Conservation (phyloP, 2,797 vertebrate species). For the Pyrocephalus nanus region DNA sequence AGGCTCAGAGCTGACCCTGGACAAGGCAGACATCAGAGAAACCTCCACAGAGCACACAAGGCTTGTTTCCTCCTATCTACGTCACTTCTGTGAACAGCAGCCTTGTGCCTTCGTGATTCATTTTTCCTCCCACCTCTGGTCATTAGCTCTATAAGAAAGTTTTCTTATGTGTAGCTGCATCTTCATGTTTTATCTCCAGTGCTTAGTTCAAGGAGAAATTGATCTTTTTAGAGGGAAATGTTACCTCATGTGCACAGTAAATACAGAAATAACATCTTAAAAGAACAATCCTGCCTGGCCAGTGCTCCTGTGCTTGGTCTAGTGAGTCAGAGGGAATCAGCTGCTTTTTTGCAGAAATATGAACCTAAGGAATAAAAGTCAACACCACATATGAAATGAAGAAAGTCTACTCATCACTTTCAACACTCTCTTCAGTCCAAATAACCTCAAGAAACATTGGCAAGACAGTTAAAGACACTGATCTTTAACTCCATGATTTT, state of each 20-base stretch:
- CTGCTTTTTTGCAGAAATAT: neutral
- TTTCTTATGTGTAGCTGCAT: neutral
- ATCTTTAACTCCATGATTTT: neutral
- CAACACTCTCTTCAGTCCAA: neutral
- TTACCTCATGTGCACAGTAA: neutral
- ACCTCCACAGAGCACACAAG: neutral
- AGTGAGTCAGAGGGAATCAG: neutral
- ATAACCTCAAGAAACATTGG: neutral
- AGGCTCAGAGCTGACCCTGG: neutral
- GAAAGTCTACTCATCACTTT: neutral
- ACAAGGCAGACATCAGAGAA: neutral
- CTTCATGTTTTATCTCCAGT: neutral
- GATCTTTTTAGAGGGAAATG: neutral
- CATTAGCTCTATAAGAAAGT: neutral
- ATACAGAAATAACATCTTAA: neutral
- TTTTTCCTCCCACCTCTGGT: neutral
- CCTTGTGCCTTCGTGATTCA: neutral
- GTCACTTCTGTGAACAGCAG: neutral
- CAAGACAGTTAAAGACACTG: neutral
- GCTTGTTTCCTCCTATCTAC: neutral
- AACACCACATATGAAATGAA: neutral
- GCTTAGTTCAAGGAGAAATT: neutral
- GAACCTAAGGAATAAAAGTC: neutral
- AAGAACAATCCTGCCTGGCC: neutral
- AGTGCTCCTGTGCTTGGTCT: neutral